Evolutionary conservation across 2,797 vertebrate genomes (phyloP).

Genomic region (Clarias fuscus): DNA sequence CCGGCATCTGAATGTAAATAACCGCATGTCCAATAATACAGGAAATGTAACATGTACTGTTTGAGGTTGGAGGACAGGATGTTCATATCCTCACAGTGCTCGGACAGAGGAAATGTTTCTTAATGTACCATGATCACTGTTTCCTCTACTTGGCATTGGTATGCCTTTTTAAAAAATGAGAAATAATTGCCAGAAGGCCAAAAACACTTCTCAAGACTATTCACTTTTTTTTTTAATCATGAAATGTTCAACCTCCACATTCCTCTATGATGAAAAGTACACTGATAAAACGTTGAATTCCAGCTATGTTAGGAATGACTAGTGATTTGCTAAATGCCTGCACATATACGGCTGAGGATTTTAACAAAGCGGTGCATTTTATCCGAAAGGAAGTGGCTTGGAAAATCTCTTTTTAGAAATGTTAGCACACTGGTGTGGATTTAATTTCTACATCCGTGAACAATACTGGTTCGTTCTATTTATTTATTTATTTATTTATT

Average conservation of each 20-base stretch:
- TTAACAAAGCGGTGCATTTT: not conserved
- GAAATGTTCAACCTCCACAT: not conserved
- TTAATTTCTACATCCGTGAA: too few relatives aligned
- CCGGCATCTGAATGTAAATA: conserved; percentile 33
- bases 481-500: too few relatives aligned
- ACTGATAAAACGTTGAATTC: not conserved
- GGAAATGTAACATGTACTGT: not conserved
- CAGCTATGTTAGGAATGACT: not conserved
- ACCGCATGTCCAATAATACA: not conserved
- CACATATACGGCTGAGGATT: too few relatives aligned
- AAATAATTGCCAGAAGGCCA: not conserved
- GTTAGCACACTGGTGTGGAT: too few relatives aligned
- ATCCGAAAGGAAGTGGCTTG: not conserved
- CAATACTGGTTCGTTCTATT: too few relatives aligned
- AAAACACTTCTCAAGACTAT: not conserved
- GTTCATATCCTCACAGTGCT: not conserved
- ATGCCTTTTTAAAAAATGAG: not conserved
- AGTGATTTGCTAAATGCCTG: not conserved
- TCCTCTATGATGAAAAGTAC: not conserved
- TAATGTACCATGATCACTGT: not conserved
- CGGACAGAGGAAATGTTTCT: conserved; percentile 14
- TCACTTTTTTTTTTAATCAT: not conserved
- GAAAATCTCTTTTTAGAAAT: too few relatives aligned
- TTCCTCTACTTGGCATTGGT: conserved; percentile 25
- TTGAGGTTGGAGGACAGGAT: not conserved